Evolutionary conservation across 2,888 invertebrate genomes (phyloP), one percentile per base, ranked within the genome.

Genomic region (Boloria euphrosyne): DNA sequence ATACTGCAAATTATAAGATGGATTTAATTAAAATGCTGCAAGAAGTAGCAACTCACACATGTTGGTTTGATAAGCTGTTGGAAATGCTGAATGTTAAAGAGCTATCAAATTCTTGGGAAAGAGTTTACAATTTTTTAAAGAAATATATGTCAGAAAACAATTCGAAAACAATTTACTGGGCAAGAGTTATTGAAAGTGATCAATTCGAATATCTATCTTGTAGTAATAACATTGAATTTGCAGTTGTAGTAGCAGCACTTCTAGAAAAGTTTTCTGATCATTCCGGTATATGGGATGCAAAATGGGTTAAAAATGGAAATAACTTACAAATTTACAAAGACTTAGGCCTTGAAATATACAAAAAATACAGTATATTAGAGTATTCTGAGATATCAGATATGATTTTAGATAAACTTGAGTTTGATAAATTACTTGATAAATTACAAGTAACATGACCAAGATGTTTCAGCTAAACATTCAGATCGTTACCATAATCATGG

Each of bases 1-100:
- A 74, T 22, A 69, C 71, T 5, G 68, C 70, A 7, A 53, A 74
- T 57, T 74, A 63, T 53, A 73, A 71, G 13, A 69, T 76, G 68
- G 74, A 74, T 6, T 59, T 75, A 14, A 61, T 75, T 27, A 69
- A 46, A 51, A 64, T 75, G 66, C 43, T 75, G 18, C 65, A 73
- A 43, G 60, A 67, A 14, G 58, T 73, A 4, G 58, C 43, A 50
- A 13, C 3, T 14, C 46, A 14, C 14, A 27, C 16, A n/a, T 4
- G 51, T 44, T 43, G 62, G 18, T 17, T 31, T 18, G 22, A 51
- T 46, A 1, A 4, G 0, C n/a, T 68, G 4, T 43, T 73, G 22
- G 14, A 68, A 62, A 31, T 22, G 0, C 66, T 74, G 6, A 53
- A 67, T 50, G 58, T 65, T 5, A 59, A 69, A 13, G 67, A 70